A percentile compares a stretch with the other conserved stretches of the same genome.
Evolutionary conservation across 2,888 invertebrate species (phyloP).

Genomic region (Oscheius onirici): DNA sequence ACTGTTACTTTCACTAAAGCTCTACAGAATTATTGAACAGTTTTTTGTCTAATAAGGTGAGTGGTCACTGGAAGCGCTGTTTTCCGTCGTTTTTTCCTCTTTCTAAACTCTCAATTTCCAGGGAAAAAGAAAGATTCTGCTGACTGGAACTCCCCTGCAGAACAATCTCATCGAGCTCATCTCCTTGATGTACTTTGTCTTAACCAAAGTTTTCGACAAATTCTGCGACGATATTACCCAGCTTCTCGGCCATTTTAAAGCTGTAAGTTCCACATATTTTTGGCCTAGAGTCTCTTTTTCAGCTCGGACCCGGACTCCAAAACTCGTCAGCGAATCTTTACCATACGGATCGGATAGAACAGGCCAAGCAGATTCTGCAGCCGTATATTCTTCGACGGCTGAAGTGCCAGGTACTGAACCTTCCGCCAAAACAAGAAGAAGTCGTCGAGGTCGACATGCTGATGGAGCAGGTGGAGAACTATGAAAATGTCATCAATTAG

Average conservation of each 20-base stretch:
- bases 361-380: constrained; percentile 93
- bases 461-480: constrained; percentile 81
- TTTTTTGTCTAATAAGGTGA: too few species aligned
- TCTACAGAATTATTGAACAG: too few species aligned
- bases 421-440: constrained; percentile 85
- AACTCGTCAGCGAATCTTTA: constrained; percentile 80
- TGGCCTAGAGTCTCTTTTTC: constrained; percentile 1
- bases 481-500: constrained; percentile 73
- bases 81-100: too few species aligned
- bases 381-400: constrained; percentile 90
- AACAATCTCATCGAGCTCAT: constrained; percentile 94
- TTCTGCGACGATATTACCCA: constrained; percentile 62
- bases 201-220: constrained; percentile 80
- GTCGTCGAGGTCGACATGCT: constrained; percentile 80
- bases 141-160: constrained; percentile 95
- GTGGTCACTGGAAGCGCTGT: too few species aligned
- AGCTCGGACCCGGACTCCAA: constrained; percentile 52
- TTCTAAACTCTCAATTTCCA: too few species aligned
- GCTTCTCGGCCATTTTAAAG: constrained; percentile 63
- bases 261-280: constrained; percentile 27
- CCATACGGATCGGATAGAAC: constrained; percentile 87
- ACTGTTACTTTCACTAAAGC: too few species aligned
- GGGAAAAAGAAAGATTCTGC: constrained; percentile 85
- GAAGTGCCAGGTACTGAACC: constrained; percentile 78
- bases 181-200: constrained; percentile 90